Evolutionary conservation across 2,888 invertebrate genomes (phyloP).

Genomic region (Actias luna): DNA sequence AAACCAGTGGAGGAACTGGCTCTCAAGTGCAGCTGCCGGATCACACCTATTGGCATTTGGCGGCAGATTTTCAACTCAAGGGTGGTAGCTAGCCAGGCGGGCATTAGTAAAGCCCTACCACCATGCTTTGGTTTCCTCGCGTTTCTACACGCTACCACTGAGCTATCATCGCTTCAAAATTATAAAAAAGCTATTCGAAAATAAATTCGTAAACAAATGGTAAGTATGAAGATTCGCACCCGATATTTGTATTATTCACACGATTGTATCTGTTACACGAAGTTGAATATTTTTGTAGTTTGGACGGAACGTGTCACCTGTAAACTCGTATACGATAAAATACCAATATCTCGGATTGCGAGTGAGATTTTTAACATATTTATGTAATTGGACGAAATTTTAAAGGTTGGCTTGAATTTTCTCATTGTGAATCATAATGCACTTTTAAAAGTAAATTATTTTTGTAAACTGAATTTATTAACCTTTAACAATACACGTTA

Average conservation of each 20-base stretch:
- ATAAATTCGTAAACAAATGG: slow-evolving; percentile 39
- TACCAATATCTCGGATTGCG: slow-evolving; percentile 42
- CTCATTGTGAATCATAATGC: neutral
- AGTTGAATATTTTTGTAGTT: slow-evolving; percentile 64
- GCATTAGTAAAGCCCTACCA: too few relatives aligned
- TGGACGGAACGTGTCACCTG: slow-evolving; percentile 58
- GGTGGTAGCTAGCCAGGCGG: too few relatives aligned
- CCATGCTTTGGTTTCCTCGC: too few relatives aligned
- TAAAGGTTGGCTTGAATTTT: neutral
- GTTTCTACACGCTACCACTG: too few relatives aligned
- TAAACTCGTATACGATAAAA: slow-evolving; percentile 46
- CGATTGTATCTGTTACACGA: slow-evolving; percentile 70
- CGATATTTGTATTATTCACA: slow-evolving; percentile 62
- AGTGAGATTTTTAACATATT: slow-evolving; percentile 36
- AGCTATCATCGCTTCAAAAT: too few relatives aligned
- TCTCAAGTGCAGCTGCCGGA: too few relatives aligned
- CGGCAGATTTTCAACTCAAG: too few relatives aligned
- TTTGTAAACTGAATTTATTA: too few relatives aligned
- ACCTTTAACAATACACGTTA: too few relatives aligned
- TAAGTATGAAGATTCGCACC: slow-evolving; percentile 46
- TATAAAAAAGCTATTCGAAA: too few relatives aligned
- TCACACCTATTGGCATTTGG: too few relatives aligned
- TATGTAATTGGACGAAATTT: slow-evolving; percentile 18
- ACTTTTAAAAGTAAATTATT: neutral
- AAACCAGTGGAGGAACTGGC: too few relatives aligned